Base-by-base conservation (phyloP, 1,140 invertebrate genomes). In the Ganaspis sp. region DNA sequence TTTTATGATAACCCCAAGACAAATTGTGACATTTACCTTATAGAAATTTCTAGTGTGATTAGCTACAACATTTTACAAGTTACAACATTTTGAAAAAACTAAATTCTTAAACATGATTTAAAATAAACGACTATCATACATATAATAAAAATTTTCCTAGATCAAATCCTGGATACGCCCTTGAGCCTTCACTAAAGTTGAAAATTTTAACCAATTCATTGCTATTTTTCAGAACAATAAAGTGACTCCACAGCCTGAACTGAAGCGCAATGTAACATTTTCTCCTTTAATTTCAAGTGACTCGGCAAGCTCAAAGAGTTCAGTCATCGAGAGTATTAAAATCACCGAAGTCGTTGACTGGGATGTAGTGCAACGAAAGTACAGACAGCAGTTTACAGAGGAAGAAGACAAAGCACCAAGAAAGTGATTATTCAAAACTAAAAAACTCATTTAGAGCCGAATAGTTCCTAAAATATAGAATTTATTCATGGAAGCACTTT, bases 291-390 rank as follows among this genome's bases (percentile, higher is more conserved):
- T 64, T 29, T 29, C 23, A 21, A 15, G 54, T 26, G 21, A 26
- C 2, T 64, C 54, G 29, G 23, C 12, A 26, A 64, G 54, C 26
- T 26, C 54, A 64, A 29, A 12, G 29, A 64, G 54, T 29, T 29
- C 58, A n/a, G 15, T 64, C 58, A 64, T 29, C 26, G 23, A 29
- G 15, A 64, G 12, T 64, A n/a, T 34, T 9, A 92, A 94, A 70
- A 96, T 98, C 74, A 96, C 97, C 86, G 96, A 96, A 83, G 95
- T 97, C 0, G 94, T 96, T 0, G 96, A 98, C 86, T 98, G 97
- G 97, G 94, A 96, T 80, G 89, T 94, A 2, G 96, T 97, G 37
- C 94, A 96, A 1, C 95, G 95, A 87, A 97, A 97, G 83, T 98
- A 97, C 85, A 92, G 96, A 73, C 93, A 94, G 0, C 91, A 96